Evolutionary conservation across 2,113 vertebrate genomes (phyloP), one percentile per base, ranked within the genome.

Genomic region (Falcunculus frontatus): DNA sequence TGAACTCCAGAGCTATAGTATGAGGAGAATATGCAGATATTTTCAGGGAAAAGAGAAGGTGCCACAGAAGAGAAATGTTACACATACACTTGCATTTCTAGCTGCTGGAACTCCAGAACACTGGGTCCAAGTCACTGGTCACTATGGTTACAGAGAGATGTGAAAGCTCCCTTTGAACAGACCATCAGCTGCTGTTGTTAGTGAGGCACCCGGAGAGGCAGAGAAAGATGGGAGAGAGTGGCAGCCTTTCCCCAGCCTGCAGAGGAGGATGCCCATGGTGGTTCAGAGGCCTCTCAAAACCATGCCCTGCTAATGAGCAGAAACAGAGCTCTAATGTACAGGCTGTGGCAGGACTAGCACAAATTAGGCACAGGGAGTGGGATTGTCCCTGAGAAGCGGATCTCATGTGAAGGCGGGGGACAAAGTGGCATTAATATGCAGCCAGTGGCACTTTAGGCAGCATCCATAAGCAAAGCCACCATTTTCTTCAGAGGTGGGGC

Each of bases 111-210:
- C 33, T n/a, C 41, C 23, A 5, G 44, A 84, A 13, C 10, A 5
- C 32, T 3, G 8, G 27, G 29, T 37, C 6, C 1, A 19, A 84
- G 29, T 14, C 49, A 6, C 10, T 39, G 52, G 20, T 94, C 73
- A 37, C 82, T 59, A 21, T 83, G 57, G 94, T 77, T 83, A 83
- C 62, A 83, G 88, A n/a, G 32, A 57, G 87, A 91, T 49, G 78
- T 37, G 62, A 79, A 42, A n/a, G 29, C 53, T 91, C 49, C 19
- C 17, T 92, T 44, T 25, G 62, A 49, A 44, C 12, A 72, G 41
- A 16, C 7, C 15, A 4, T 35, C 53, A 69, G 69, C 68, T 68
- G 74, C 69, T 89, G 47, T 1, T 30, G 42, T 16, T 21, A 47
- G 17, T 21, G 62, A 76, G 37, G 37, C 53, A 6, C 22, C 46